Percentiles rank a stretch among this genome's conserved stretches.
phyloP scores from a whole-genome alignment of 1,140 invertebrate genomes.

The Stenopsyche tienmushanensis region DNA sequence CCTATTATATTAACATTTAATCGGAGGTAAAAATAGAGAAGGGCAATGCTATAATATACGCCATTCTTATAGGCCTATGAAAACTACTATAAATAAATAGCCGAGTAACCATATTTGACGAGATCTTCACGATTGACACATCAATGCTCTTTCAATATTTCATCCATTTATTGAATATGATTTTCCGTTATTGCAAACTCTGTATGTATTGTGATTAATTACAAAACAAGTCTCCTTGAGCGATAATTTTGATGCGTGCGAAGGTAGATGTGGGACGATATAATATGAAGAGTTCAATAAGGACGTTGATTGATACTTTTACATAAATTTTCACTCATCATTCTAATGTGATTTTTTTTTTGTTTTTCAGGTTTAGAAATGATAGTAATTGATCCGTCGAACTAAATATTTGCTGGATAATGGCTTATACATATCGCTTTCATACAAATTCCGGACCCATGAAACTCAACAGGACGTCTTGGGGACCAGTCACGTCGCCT shows the following conservation, averaged over 20 bases:
- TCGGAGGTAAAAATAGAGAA: too few species aligned
- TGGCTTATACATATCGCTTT: constrained; percentile 63
- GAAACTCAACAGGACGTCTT: constrained; percentile 64
- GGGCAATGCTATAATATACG: too few species aligned
- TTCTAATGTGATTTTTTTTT: neutral
- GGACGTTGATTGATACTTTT: neutral
- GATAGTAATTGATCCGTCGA: neutral
- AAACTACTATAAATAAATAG: too few species aligned
- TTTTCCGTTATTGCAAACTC: too few species aligned
- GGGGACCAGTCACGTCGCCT: constrained; percentile 62
- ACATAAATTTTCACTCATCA: neutral
- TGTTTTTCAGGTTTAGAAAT: neutral
- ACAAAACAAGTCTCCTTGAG: neutral
- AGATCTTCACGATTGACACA: too few species aligned
- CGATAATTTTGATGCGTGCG: neutral
- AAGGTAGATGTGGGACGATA: neutral
- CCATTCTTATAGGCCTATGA: too few species aligned
- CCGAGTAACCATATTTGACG: too few species aligned
- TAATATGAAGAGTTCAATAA: neutral
- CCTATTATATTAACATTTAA: too few species aligned
- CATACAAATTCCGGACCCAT: constrained; percentile 51
- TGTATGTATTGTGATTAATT: neutral
- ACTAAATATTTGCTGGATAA: constrained; percentile 36
- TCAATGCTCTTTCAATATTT: neutral
- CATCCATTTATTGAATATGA: too few species aligned